Conservation (phyloP, 2,888 invertebrate genomes). For the Galerucella nymphaeae region DNA sequence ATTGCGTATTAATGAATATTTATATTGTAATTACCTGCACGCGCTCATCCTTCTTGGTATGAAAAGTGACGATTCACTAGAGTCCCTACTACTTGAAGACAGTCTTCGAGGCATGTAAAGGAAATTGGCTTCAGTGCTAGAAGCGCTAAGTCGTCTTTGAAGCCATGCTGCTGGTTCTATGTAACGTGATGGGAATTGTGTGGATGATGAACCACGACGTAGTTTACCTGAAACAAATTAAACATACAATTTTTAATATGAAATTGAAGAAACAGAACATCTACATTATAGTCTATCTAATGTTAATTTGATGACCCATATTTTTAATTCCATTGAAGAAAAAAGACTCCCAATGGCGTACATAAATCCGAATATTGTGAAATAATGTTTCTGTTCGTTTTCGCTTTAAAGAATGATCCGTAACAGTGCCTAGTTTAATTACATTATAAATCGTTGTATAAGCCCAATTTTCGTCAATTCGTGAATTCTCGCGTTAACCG, state of each 20-base stretch:
- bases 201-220: conserved; percentile 65
- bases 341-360: too few species aligned
- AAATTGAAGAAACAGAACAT: not conserved
- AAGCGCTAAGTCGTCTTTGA: conserved; percentile 72
- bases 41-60: conserved; percentile 68
- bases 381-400: too few species aligned
- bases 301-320: too few species aligned
- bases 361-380: too few species aligned
- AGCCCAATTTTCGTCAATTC: too few species aligned
- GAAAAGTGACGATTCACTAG: conserved; percentile 74
- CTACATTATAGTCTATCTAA: too few species aligned
- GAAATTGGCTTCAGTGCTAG: conserved; percentile 72
- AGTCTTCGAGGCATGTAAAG: conserved; percentile 70
- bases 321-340: too few species aligned
- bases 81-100: conserved; percentile 72
- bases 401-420: too few species aligned
- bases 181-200: conserved; percentile 66
- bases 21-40: conserved; percentile 61
- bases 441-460: too few species aligned
- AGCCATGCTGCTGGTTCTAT: conserved; percentile 73
- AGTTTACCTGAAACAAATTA: conserved; percentile 52
- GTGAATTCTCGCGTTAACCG: too few species aligned
- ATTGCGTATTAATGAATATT: not conserved
- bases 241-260: not conserved
- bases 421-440: too few species aligned